Evolutionary conservation across 2,888 invertebrate species (phyloP), one percentile per base, ranked within the genome.

Genomic region (Aleiodes leptofemur): DNA sequence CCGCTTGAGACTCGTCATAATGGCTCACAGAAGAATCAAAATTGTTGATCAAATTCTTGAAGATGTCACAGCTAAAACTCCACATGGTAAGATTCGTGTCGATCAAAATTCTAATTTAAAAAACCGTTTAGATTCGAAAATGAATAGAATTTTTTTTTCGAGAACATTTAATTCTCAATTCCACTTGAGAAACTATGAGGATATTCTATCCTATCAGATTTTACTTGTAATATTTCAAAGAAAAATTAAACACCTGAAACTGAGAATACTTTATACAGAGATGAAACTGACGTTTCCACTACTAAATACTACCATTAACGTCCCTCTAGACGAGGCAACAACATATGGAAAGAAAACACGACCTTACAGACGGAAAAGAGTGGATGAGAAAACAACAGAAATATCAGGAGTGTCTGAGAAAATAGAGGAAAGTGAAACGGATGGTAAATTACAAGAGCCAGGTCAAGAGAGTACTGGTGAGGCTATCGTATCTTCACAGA

Each of bases 21-120:
- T 97, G 94, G 98, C 97, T 0, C 98, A 98, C 89, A 91, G 98
- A 76, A 92, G 98, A 79, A 96, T 97, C 53, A 94, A 93, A 88
- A 95, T 97, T 48, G 93, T 94, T 0, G 94, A 94, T 8, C 96
- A 96, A 88, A 93, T 97, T 80, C 88, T 95, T 80, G 96, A 97
- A 81, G 94, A 94, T 83, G 90, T 94, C 48, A 74, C 84, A 66
- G 91, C 92, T 50, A 93, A 94, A 81, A 91, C 91, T 50, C 90
- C 91, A 55, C 91, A 91, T 76, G 92, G 93, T 89, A 91, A 91
- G 90, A 82, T 48, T 75, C 43, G 50, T 64, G 31, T 23, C 34
- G 6, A 34, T 34, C 34, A 34, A 34, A 51, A n/a, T 43, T 8
- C 13, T 29, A 43, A 43, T 8, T 9, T 0, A 43, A 43, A 43